A percentile compares a stretch with the other conserved stretches of the same genome.
phyloP scores from a whole-genome alignment of 2,888 invertebrate species.

The Diarsia dahlii region DNA sequence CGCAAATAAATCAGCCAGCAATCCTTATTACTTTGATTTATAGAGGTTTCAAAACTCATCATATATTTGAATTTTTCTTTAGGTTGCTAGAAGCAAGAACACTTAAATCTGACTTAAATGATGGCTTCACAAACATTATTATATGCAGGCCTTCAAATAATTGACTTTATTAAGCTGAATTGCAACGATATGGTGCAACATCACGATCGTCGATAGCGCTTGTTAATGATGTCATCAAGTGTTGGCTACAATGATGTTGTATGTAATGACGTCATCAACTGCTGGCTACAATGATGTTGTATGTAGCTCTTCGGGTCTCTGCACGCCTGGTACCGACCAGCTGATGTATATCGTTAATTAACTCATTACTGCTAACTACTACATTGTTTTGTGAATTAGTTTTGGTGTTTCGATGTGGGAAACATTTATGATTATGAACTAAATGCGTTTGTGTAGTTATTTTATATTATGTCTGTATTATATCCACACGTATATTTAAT shows the following conservation, averaged over 20 bases:
- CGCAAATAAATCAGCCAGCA: neutral
- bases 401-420: conserved; percentile 1
- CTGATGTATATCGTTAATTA: conserved; percentile 30
- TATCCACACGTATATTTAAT: no score
- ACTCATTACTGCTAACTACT: conserved; percentile 37
- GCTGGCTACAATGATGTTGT: conserved; percentile 25
- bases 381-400: conserved; percentile 26
- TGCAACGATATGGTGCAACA: conserved; percentile 3
- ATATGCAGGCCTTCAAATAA: neutral
- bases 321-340: conserved; percentile 18
- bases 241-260: conserved; percentile 24
- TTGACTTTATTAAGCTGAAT: neutral
- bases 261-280: conserved; percentile 23
- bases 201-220: conserved; percentile 8
- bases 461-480: neutral
- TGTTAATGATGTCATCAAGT: conserved; percentile 41
- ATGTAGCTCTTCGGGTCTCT: conserved; percentile 3
- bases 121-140: neutral
- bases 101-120: neutral
- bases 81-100: neutral
- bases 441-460: neutral
- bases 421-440: conserved; percentile 16
- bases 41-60: neutral
- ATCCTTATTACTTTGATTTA: neutral
- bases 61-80: neutral